Evolutionary conservation across 53 echinoderm and acorn worm species (phyloP).

Genomic region (Hippasteria phrygiana): DNA sequence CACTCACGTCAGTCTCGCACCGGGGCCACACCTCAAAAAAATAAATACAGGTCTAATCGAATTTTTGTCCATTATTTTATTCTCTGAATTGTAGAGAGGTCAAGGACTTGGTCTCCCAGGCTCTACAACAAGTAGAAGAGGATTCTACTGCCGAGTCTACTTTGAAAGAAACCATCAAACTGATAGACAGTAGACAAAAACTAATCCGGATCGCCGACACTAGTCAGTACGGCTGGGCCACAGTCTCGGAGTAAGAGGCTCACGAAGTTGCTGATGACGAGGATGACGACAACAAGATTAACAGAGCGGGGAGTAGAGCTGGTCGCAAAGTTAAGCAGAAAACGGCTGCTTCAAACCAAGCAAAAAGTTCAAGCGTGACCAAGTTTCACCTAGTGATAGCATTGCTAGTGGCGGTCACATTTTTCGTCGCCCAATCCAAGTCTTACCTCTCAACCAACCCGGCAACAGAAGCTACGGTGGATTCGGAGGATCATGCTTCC

Average conservation of each 20-base stretch:
- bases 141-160: background rate
- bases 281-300: slow-evolving; percentile 48
- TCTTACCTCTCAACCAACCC: background rate
- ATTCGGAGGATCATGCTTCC: slow-evolving; percentile 30
- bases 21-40: background rate
- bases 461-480: background rate
- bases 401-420: background rate
- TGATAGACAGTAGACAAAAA: background rate
- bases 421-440: slow-evolving; percentile 24
- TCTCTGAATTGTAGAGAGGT: background rate
- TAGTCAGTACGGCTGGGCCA: slow-evolving; percentile 9
- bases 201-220: slow-evolving; percentile 13
- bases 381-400: background rate
- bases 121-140: background rate
- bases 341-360: background rate
- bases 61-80: background rate
- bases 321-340: slow-evolving; percentile 38
- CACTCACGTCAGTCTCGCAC: slow-evolving; percentile 19
- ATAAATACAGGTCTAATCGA: background rate
- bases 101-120: background rate
- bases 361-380: slow-evolving; percentile 26
- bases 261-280: slow-evolving; percentile 40
- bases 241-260: background rate
- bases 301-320: slow-evolving; percentile 13
- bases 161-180: background rate